Conservation (phyloP, 2,888 invertebrate genomes). For the Spialia ferax region DNA sequence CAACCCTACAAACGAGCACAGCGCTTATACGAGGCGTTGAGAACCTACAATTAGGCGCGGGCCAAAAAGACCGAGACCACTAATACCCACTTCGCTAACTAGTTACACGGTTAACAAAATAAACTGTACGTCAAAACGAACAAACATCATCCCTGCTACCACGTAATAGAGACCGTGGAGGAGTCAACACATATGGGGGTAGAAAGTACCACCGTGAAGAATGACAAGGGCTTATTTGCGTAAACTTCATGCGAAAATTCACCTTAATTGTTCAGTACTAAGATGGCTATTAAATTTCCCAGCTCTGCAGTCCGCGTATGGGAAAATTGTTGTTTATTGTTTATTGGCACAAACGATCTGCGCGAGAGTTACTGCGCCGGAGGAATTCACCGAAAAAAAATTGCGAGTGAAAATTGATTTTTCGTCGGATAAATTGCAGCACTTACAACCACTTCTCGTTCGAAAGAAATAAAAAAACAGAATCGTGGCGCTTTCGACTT, state of each 20-base stretch:
- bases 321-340: constrained; percentile 75
- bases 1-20: constrained; percentile 69
- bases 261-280: constrained; percentile 8
- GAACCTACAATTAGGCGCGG: constrained; percentile 82
- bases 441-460: constrained; percentile 29
- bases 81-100: constrained; percentile 80
- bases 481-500: constrained; percentile 21
- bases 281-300: neutral
- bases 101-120: constrained; percentile 63
- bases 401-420: constrained; percentile 72
- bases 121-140: constrained; percentile 43
- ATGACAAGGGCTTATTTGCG: constrained; percentile 51
- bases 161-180: constrained; percentile 48
- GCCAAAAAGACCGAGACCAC: constrained; percentile 72
- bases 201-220: constrained; percentile 61
- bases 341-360: constrained; percentile 71
- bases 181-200: constrained; percentile 52
- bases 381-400: constrained; percentile 66
- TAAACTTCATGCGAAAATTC: constrained; percentile 5
- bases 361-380: constrained; percentile 66
- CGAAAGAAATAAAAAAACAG: constrained; percentile 18
- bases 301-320: constrained; percentile 28
- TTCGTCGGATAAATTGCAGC: constrained; percentile 45
- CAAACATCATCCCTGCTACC: constrained; percentile 52
- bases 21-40: constrained; percentile 77